These are phyloP conservation scores for Podargus strigoides DNA, from an alignment of 2,797 vertebrate species.

Conservation along the genomic window DNA sequence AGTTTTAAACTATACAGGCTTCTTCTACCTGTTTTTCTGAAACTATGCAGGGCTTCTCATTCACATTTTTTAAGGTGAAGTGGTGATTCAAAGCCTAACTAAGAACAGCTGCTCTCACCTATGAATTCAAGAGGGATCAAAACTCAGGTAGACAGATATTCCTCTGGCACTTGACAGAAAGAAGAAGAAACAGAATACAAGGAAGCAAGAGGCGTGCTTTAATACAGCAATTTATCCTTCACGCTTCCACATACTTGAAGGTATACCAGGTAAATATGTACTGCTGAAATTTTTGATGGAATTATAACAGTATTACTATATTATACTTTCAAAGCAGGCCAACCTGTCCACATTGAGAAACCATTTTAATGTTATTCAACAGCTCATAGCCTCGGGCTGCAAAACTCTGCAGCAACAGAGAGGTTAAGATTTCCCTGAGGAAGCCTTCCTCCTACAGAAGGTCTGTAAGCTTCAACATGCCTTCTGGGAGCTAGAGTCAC, in stretches of 20 bases:
- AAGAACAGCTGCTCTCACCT: neutral
- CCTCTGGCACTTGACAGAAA: neutral
- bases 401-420: neutral
- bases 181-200: neutral
- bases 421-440: neutral
- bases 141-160: neutral
- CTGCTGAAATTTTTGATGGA: neutral
- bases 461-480: neutral
- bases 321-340: neutral
- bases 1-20: neutral
- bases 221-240: neutral
- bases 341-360: neutral
- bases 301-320: neutral
- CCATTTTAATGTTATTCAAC: neutral
- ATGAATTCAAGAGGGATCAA: slow-evolving; percentile 11
- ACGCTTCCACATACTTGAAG: neutral
- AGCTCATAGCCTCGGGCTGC: slow-evolving; percentile 12
- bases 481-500: neutral
- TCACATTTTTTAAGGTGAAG: neutral
- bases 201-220: neutral
- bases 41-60: neutral
- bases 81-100: neutral
- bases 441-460: neutral
- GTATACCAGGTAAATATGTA: neutral
- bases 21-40: neutral